Conservation (phyloP, 1,140 invertebrate genomes). For the Rhopalosiphum maidis region DNA sequence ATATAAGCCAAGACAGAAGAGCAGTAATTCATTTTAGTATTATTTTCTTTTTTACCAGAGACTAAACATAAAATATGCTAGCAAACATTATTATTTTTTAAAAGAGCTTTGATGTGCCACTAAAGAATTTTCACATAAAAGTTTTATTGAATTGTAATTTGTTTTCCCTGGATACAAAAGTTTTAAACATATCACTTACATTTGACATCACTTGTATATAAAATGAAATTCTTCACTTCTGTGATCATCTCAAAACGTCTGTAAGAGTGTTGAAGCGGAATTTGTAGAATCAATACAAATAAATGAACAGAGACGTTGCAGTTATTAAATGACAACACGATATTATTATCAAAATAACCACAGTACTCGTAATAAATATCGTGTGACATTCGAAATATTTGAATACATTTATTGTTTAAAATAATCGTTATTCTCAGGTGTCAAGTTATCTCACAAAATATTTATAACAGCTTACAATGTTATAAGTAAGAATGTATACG, state of each 20-base stretch:
- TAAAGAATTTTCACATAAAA: conserved; percentile 12
- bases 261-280: neutral
- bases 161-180: neutral
- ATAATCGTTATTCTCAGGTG: neutral
- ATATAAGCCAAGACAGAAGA: neutral
- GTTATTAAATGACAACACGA: neutral
- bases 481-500: neutral
- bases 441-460: conserved; percentile 1
- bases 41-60: neutral
- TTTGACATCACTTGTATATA: conserved; percentile 13
- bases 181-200: conserved; percentile 20
- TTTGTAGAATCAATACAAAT: neutral
- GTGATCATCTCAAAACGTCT: neutral
- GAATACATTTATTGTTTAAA: conserved; percentile 2
- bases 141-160: conserved; percentile 27
- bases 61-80: neutral
- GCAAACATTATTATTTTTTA: neutral
- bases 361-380: neutral
- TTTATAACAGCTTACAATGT: neutral
- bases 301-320: neutral
- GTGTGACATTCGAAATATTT: neutral
- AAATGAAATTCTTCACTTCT: conserved; percentile 35
- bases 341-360: neutral
- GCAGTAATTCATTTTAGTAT: neutral
- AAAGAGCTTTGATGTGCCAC: neutral